phyloP scores from a whole-genome alignment of 2,888 invertebrate species.

The Ennomos quercinarius region DNA sequence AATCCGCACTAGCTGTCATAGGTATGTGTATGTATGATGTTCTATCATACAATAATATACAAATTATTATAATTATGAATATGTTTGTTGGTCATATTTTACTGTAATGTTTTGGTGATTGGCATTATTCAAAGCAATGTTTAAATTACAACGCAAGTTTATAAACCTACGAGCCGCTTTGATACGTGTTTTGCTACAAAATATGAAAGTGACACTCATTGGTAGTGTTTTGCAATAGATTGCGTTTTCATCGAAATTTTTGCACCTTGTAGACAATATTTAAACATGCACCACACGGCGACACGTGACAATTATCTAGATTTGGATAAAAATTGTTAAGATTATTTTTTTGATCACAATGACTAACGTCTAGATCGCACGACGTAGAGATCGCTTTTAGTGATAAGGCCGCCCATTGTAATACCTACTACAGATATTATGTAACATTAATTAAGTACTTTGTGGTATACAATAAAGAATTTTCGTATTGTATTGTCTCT shows the following conservation, averaged over 20 bases:
- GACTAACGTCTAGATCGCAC: no score
- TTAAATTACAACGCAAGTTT: constrained; percentile 23
- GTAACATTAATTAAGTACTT: no score
- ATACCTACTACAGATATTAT: no score
- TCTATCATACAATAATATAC: background rate
- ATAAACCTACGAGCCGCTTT: constrained; percentile 29
- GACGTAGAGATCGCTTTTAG: no score
- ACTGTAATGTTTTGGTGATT: constrained; percentile 7
- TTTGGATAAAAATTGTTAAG: background rate
- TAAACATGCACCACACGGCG: no score
- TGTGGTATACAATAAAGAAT: no score
- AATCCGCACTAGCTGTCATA: constrained; percentile 1
- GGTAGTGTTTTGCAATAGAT: constrained; percentile 14
- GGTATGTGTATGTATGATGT: background rate
- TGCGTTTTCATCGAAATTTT: background rate
- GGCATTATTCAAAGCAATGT: constrained; percentile 45
- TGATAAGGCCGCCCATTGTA: no score
- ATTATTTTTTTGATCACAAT: no score
- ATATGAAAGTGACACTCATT: constrained; percentile 30
- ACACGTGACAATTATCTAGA: background rate
- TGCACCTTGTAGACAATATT: background rate
- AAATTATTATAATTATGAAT: constrained; percentile 5
- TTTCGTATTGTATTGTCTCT: no score
- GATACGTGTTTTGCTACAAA: constrained; percentile 26
- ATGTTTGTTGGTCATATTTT: background rate